phyloP scores from a whole-genome alignment of 2,113 vertebrate genomes.

The human (Homo sapiens) region GRCh38 chrX:82528001-82528500 shows the following conservation, averaged over 20 bases:
- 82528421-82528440: not conserved
- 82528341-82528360: not conserved
- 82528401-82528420: not conserved
- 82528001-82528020: not conserved
- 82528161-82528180: not conserved
- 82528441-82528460: not conserved
- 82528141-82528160: not conserved
- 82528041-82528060: not conserved
- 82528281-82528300: not conserved
- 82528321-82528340: not conserved
- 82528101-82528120: not conserved
- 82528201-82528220: not conserved
- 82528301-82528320: not conserved
- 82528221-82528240: not conserved
- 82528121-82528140: not conserved
- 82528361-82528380: not conserved
- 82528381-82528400: not conserved
- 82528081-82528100: not conserved
- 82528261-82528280: not conserved
- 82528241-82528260: not conserved
- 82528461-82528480: too few species aligned
- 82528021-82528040: not conserved
- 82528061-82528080: not conserved
- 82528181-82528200: not conserved
- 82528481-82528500: too few species aligned